phyloP scores from a whole-genome alignment of 2,888 invertebrate genomes.

The Gasteruption jaculator region DNA sequence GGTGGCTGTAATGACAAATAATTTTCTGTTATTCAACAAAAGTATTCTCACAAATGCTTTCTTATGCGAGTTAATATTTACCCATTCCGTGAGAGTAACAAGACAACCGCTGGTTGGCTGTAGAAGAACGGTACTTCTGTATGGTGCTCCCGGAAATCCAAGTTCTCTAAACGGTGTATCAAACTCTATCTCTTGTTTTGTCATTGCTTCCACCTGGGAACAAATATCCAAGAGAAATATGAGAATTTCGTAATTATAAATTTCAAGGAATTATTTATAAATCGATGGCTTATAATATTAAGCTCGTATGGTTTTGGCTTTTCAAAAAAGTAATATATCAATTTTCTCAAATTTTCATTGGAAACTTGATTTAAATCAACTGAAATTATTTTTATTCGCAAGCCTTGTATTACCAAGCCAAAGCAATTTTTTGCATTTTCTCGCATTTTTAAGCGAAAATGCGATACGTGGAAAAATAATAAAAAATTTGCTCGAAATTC shows the following conservation, averaged over 20 bases:
- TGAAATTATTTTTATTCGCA: no score
- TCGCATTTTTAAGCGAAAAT: no score
- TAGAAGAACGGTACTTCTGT: constrained; percentile 89
- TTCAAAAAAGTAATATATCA: constrained; percentile 6
- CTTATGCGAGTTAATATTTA: constrained; percentile 46
- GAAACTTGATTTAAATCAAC: neutral
- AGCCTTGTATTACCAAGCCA: no score
- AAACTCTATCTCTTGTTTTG: constrained; percentile 96
- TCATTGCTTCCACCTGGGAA: constrained; percentile 87
- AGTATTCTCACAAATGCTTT: no score
- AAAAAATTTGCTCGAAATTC: neutral
- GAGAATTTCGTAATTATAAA: neutral
- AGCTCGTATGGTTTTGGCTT: no score
- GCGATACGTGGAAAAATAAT: neutral
- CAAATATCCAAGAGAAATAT: constrained; percentile 20
- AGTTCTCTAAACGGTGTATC: constrained; percentile 98
- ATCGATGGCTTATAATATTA: no score
- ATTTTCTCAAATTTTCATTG: neutral
- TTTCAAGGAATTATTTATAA: no score
- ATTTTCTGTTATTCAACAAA: neutral
- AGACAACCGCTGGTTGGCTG: constrained; percentile 98
- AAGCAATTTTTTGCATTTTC: no score
- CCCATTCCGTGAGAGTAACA: constrained; percentile 96
- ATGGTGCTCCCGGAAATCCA: constrained; percentile 97
- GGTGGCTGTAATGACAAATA: constrained; percentile 65